Base-by-base conservation (phyloP, 2,888 invertebrate genomes). In the Caenorhabditis sinica region DNA sequence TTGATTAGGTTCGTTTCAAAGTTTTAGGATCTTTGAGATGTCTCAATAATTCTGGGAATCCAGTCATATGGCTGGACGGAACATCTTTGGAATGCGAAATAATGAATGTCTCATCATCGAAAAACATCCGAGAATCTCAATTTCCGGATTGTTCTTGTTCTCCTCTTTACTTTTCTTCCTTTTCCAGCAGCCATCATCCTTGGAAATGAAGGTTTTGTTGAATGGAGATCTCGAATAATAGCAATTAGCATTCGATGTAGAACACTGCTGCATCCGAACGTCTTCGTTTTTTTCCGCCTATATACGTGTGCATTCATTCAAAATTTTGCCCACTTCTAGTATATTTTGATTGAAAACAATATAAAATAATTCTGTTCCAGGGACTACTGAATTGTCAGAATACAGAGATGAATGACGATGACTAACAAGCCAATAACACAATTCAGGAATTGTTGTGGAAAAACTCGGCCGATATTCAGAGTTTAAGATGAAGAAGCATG, bases 211-310 rank as follows among this genome's bases (percentile, higher is more conserved):
- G 40, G 61, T 77, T 77, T 71, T 68, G 40, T 17, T 33, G 77
- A 65, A 71, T 58, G 63, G 49, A 61, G 66, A 72, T 65, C 71
- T 45, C 28, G 71, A 80, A 80, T 63, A 80, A 80, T 80, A 80
- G 63, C 80, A 80, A 80, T 80, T 80, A 80, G 80, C 65, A 80
- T 80, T 80, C 80, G 80, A 36, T 79, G 71, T 71, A 71, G 56
- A 23, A 30, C 43, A 36, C 63, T 79, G 71, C 69, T 79, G 79
- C 69, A 69, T 53, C 69, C 45, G 63, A 69, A 77, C 65, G 56
- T 71, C 30, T 53, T 36, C 36, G 5, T n/a, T 45, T 33, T 25
- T 51, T 69, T 51, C 69, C 69, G 53, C 49, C 56, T 56, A 75
- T 56, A 68, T 68, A 51, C 43, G 69, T 77, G 51, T 61, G 40